Conservation (phyloP, 2,888 invertebrate species). For the Anthrax anthrax region DNA sequence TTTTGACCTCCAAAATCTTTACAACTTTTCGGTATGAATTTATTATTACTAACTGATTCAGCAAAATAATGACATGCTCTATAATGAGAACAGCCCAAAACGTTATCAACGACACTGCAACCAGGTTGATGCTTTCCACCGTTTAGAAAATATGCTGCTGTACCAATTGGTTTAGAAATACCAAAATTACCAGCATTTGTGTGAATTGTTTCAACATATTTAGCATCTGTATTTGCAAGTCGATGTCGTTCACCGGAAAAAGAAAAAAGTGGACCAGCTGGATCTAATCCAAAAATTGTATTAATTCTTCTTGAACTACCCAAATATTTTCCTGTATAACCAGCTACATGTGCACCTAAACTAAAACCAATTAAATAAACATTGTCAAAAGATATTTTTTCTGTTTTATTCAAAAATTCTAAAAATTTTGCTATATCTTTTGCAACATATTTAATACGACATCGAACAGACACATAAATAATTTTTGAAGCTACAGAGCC, state of each 20-base stretch:
- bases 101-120: conserved; percentile 36
- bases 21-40: not conserved
- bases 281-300: conserved; percentile 43
- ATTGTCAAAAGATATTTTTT: too few species aligned
- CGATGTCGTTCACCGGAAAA: conserved; percentile 26
- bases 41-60: conserved; percentile 26
- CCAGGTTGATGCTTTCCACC: conserved; percentile 46
- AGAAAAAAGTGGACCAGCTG: conserved; percentile 22
- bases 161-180: conserved; percentile 32
- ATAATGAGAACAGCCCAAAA: conserved; percentile 33
- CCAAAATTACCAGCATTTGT: conserved; percentile 39
- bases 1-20: not conserved
- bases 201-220: conserved; percentile 62
- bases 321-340: conserved; percentile 37
- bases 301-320: conserved; percentile 20
- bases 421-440: conserved; percentile 43
- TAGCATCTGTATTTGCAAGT: conserved; percentile 49
- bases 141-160: conserved; percentile 45
- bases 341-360: conserved; percentile 46
- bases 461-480: too few species aligned
- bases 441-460: conserved; percentile 35
- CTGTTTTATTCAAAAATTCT: conserved; percentile 31
- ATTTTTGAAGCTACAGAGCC: conserved; percentile 30
- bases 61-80: conserved; percentile 34
- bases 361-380: conserved; percentile 37